Evolutionary conservation across 2,113 vertebrate species (phyloP), one percentile per base, ranked within the genome.

Genomic region (Tachycineta bicolor): DNA sequence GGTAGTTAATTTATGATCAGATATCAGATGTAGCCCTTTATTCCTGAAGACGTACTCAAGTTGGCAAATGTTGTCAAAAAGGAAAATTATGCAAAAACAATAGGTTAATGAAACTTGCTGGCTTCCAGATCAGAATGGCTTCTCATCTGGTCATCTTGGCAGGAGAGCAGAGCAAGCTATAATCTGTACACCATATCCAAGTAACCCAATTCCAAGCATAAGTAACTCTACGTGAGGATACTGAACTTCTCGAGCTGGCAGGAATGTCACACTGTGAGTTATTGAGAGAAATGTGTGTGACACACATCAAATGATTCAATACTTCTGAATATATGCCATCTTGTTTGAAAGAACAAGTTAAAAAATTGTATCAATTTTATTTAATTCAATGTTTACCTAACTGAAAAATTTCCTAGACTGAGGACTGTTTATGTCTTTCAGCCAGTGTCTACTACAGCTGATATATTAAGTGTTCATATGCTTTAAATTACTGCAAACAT

Each of bases 111-210:
- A 80, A 76, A 52, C 11, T 60, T 68, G 2, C 15, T 73, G 37
- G 1, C 19, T 83, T 80, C 18, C 39, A 56, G 29, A 46, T 47
- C 29, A 29, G 23, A 86, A 63, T 21, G 21, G 8, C 10, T 26
- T 90, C 44, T 68, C 0, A 0, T 50, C 44, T 80, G 18, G 2
- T 47, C 1, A 1, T 23, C 26, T 81, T 53, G 31, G 17, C 44
- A 20, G 49, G 19, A 79, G 8, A 77, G n/a, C 12, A 80, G 49
- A 87, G 20, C 17, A 23, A 93, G 16, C 33, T 68, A 10, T 6
- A 79, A 5, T 55, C 26, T 81, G 24, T 18, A 14, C 37, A 28
- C 14, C 12, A 31, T 7, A 58, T 69, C 41, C 25, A 44, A 2
- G 12, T 23, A 50, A 44, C 8, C 4, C 13, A 47, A 37, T 7